Evolutionary conservation across 1,140 invertebrate genomes (phyloP), one percentile per base, ranked within the genome.

Genomic region (Maconellicoccus hirsutus): DNA sequence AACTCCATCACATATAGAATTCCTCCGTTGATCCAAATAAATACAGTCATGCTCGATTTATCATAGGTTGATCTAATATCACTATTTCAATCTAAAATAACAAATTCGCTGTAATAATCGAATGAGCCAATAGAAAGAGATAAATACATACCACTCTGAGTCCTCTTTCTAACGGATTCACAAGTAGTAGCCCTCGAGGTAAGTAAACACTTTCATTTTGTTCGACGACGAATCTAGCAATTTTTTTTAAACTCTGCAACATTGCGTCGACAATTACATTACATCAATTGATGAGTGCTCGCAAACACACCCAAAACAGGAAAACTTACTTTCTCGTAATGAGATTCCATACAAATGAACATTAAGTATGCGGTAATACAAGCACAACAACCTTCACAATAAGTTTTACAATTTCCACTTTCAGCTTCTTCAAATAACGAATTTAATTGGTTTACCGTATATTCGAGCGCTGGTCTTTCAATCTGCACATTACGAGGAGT

Each of bases 331-430:
- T 95, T 96, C 82, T 97, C 93, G 79, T 96, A 97, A 79, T 94
- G 90, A 59, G 94, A 95, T 79, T 94, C 90, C 70, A 94, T 93
- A 81, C 95, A 98, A 75, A 97, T 88, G 77, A 97, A 97, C 74
- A 97, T 90, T 73, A 98, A 84, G 79, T 98, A 98, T 25, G 94
- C 96, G 12, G 96, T 98, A 23, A 98, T 82, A 82, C 96, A 98
- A 3, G 94, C 96, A 69, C 97, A 83, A 79, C 93, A 98, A 59
- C 94, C 93, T 80, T 98, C 96, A 78, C 94, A 97, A 77, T 96
- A 98, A 0, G 94, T 95, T 61, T 90, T 89, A 77, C 93, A 93
- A 74, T 89, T 91, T 8, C 95, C 89, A 73, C 87, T 88, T 80
- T 99, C 96, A 0, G 96, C 96, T 83, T 98, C 94, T 3, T 86